Evolutionary conservation across 2,113 vertebrate genomes (phyloP).

Genomic region (Zingel zingel): DNA sequence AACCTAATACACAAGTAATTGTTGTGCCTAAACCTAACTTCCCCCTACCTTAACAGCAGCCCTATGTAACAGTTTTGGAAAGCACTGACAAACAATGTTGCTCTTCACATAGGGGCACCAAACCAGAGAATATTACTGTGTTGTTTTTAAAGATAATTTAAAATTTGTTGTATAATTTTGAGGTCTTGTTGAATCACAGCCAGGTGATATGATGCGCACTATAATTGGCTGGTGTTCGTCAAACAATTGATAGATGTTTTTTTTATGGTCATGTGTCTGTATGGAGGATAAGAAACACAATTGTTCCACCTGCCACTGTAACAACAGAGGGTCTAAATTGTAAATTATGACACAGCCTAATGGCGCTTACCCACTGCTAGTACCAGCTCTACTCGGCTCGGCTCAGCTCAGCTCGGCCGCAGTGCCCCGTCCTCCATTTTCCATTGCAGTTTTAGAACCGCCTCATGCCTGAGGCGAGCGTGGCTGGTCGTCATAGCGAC

Average conservation of each 20-base stretch:
- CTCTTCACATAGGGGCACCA: background rate
- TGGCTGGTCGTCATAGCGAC: too few species aligned
- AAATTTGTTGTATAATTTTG: background rate
- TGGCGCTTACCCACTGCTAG: too few species aligned
- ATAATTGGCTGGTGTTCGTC: constrained; percentile 3
- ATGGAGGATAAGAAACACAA: constrained; percentile 21
- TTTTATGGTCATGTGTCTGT: constrained; percentile 6
- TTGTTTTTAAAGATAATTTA: background rate
- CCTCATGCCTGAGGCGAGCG: too few species aligned
- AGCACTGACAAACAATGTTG: background rate
- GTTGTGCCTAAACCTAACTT: background rate
- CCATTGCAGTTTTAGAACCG: too few species aligned
- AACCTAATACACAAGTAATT: background rate
- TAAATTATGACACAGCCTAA: constrained; percentile 6
- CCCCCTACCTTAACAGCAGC: too few species aligned
- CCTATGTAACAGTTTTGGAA: background rate
- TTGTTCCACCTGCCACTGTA: background rate
- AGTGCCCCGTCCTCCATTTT: too few species aligned
- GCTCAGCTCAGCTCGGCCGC: too few species aligned
- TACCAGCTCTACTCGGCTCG: too few species aligned
- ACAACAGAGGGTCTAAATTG: constrained; percentile 13
- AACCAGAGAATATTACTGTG: background rate
- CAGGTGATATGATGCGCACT: background rate
- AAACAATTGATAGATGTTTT: background rate
- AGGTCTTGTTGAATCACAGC: background rate